Evolutionary conservation across 2,797 vertebrate genomes (phyloP).

Genomic region (Poecilia picta): DNA sequence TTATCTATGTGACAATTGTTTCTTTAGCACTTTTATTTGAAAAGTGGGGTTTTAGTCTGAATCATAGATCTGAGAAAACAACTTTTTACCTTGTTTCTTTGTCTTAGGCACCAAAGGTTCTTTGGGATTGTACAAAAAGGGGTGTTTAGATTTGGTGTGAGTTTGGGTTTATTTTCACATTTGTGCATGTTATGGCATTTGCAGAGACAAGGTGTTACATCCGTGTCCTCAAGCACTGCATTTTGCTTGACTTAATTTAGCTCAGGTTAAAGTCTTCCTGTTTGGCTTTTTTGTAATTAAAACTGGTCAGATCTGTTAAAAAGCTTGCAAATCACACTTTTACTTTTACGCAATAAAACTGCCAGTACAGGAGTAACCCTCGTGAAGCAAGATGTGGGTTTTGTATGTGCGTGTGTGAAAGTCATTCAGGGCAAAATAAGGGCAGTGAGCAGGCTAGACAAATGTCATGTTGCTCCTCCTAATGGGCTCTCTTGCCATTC

Average conservation of each 20-base stretch:
- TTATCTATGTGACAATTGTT: background rate
- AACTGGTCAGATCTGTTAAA: slow-evolving; percentile 31
- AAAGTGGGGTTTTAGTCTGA: background rate
- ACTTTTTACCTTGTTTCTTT: background rate
- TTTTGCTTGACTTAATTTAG: slow-evolving; percentile 44
- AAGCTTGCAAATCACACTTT: slow-evolving; percentile 31
- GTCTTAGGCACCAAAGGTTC: background rate
- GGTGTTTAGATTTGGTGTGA: background rate
- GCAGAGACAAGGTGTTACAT: slow-evolving; percentile 32
- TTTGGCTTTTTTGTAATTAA: slow-evolving; percentile 50
- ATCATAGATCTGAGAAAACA: background rate
- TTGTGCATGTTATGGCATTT: slow-evolving; percentile 36
- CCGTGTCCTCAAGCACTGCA: slow-evolving; percentile 20
- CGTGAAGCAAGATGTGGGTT: background rate
- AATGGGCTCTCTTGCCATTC: slow-evolving; percentile 61
- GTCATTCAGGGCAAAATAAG: slow-evolving; percentile 40
- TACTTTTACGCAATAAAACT: background rate
- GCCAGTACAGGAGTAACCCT: slow-evolving; percentile 8
- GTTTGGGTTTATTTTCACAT: slow-evolving; percentile 17
- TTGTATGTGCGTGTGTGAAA: background rate
- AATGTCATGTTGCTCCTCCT: slow-evolving; percentile 57
- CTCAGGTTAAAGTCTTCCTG: slow-evolving; percentile 46
- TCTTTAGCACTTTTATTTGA: background rate
- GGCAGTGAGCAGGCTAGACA: slow-evolving; percentile 20
- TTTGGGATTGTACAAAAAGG: background rate